These are phyloP conservation scores for Ornithoptera priamus DNA, from an alignment of 2,888 invertebrate species.

Conservation along the genomic window DNA sequence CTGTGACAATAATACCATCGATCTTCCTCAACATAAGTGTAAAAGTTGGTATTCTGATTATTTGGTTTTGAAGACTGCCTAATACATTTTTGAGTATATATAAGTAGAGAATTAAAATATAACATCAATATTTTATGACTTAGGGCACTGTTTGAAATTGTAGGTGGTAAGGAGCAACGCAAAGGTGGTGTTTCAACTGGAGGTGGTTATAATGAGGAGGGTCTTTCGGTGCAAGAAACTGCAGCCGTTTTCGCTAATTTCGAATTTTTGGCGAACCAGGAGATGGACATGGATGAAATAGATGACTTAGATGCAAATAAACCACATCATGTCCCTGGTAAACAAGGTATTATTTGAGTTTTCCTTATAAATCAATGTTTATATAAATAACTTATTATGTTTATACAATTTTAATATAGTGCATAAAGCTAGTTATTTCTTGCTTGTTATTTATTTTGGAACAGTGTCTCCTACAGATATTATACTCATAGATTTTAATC, in stretches of 20 bases:
- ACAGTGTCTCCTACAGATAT: background rate
- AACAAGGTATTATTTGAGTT: constrained; percentile 55
- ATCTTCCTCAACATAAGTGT: too few species aligned
- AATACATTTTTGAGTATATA: too few species aligned
- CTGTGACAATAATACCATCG: too few species aligned
- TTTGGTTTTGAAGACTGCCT: too few species aligned
- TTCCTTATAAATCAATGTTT: constrained; percentile 1
- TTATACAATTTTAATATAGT: background rate
- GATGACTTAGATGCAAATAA: constrained; percentile 86
- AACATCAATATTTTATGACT: too few species aligned
- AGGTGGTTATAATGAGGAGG: constrained; percentile 68
- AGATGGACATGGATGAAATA: constrained; percentile 95
- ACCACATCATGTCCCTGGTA: constrained; percentile 62
- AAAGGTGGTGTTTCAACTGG: constrained; percentile 58
- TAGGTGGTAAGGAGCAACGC: constrained; percentile 58
- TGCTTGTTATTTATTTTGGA: background rate
- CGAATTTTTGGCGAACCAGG: constrained; percentile 93
- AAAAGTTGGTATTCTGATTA: too few species aligned
- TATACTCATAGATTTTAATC: constrained; percentile 19
- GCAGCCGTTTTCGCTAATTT: constrained; percentile 98
- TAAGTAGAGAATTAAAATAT: too few species aligned
- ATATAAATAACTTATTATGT: too few species aligned
- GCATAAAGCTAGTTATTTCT: too few species aligned
- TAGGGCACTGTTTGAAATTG: background rate
- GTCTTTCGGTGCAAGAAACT: constrained; percentile 80